Conservation (phyloP, 2,888 invertebrate genomes). For the Sycophila texana region DNA sequence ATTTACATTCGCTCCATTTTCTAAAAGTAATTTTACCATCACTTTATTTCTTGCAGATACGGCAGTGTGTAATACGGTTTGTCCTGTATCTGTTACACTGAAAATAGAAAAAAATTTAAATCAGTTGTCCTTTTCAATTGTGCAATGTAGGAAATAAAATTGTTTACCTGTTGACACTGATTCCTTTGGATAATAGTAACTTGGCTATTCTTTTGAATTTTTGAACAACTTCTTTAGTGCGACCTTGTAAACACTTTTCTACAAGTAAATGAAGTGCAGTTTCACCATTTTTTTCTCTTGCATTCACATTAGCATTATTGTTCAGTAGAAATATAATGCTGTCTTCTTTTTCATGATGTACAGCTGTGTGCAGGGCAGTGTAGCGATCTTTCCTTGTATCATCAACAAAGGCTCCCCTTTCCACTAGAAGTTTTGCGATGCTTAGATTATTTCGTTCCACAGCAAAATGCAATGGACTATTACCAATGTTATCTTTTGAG, state of each 20-base stretch:
- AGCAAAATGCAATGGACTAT: conserved; percentile 43
- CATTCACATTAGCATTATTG: conserved; percentile 37
- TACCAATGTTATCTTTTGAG: conserved; percentile 37
- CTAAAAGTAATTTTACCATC: conserved; percentile 30
- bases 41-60: conserved; percentile 32
- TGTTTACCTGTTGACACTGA: conserved; percentile 22
- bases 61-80: conserved; percentile 37
- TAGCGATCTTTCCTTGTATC: conserved; percentile 43
- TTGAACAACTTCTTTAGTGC: conserved; percentile 42
- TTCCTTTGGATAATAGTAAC: conserved; percentile 28
- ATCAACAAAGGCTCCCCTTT: conserved; percentile 41
- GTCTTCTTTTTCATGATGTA: conserved; percentile 45
- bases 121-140: neutral
- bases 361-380: conserved; percentile 39
- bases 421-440: conserved; percentile 32
- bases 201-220: conserved; percentile 48
- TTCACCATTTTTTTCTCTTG: conserved; percentile 39
- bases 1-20: conserved; percentile 17
- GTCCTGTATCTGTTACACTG: conserved; percentile 41
- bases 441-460: conserved; percentile 36
- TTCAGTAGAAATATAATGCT: conserved; percentile 34
- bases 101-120: neutral
- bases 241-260: conserved; percentile 40
- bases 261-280: conserved; percentile 39
- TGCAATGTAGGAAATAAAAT: neutral